Evolutionary conservation across 2,888 invertebrate genomes (phyloP), one percentile per base, ranked within the genome.

Genomic region (Chalcosyrphus nemorum): DNA sequence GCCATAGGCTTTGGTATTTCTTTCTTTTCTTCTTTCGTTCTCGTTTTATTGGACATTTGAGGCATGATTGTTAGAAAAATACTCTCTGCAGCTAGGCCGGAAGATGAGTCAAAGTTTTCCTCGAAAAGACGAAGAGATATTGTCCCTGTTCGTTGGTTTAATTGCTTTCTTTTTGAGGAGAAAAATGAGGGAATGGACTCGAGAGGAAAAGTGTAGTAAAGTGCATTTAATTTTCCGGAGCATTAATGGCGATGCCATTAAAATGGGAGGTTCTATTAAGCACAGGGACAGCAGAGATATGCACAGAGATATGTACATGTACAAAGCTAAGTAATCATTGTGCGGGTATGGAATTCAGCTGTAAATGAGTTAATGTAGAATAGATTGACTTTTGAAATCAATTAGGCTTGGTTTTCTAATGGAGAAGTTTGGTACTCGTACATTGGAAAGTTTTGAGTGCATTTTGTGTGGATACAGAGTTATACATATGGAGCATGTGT

Each of bases 151-250:
- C 43, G 41, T 17, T 72, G 9, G 32, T 9, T 45, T 47, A 63
- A 63, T 47, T 50, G 35, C 15, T n/a, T 32, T 50, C 24, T 50
- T 50, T 65, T 65, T 32, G 13, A 6, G 3, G 21, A 32, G 35
- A 45, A 15, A 57, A 21, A 63, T 32, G 24, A 13, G 11, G 43
- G 52, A 50, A 41, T 3, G 29, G 43, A n/a, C 13, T 24, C 11
- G 38, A 13, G 29, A 29, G 11, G 17, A 11, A 41, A 19, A 29
- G 6, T 11, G 15, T n/a, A 56, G 24, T 13, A 29, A 75, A 65
- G 17, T 66, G 65, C 65, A 66, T 75, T 75, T 66, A 66, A 75
- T 75, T 75, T 75, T 75, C 75, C 75, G 75, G 47, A 45, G 35
- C 47, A 75, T 66, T 75, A 45, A 47, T 47, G 29, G 24, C 38